Evolutionary conservation across 2,113 vertebrate species (phyloP), one percentile per base, ranked within the genome.

Genomic region (Rhea americana): DNA sequence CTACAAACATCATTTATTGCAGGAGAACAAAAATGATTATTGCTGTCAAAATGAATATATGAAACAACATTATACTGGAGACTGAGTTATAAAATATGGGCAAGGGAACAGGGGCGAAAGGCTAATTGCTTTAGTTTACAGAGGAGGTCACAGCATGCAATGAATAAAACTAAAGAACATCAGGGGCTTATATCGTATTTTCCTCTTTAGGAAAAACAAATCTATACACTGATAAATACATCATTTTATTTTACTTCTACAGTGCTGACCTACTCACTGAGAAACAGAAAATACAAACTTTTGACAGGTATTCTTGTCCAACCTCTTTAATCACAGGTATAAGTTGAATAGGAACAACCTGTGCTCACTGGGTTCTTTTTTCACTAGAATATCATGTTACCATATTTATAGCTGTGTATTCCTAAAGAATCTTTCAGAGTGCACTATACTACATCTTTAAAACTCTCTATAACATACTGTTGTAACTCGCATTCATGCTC

Each of bases 91-190:
- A 82, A 95, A 95, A 93, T 90, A 90, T 45, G 84, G 90, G 72
- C 68, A 91, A 88, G 56, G 90, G 91, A 95, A 94, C 89, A 45
- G 62, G 56, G 94, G 90, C 86, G 92, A 96, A 96, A 67, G 82
- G 89, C 58, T 97, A 96, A 97, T 94, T 96, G 92, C 91, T 87
- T 95, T 82, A 88, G 73, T 92, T 93, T 90, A 93, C 82, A 91
- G 45, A 94, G 85, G 50, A 63, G 93, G 71, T 72, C 91, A 96
- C 45, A 83, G 77, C 53, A 94, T 53, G 75, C 21, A 93, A 94
- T 94, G 90, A 85, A 95, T 77, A 92, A 91, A 65, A 82, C 68
- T n/a, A 95, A 97, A 83, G 68, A 65, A 92, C 58, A 92, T 48
- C 66, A 84, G 61, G 75, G 85, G 75, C 90, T 21, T 73, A 89